Conservation (phyloP, 2,113 vertebrate species). For the Colaptes auratus region DNA sequence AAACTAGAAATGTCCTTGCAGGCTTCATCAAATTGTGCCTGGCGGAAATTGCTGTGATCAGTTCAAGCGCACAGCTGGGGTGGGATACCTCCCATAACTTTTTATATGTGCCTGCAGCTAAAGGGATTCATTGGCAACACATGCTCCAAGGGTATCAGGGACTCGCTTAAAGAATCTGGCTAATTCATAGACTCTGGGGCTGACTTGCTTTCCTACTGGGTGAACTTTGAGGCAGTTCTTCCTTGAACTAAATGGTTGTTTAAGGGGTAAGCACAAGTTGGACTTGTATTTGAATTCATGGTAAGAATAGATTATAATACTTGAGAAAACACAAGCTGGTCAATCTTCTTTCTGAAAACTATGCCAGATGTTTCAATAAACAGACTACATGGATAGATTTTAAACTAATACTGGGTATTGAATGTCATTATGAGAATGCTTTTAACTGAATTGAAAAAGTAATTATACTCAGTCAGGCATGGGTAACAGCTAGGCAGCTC, state of each 20-base stretch:
- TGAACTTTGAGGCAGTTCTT: background rate
- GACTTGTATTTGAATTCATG: background rate
- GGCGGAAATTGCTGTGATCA: background rate
- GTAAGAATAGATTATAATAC: background rate
- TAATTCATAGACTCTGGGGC: background rate
- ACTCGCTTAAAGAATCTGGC: background rate
- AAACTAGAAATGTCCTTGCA: background rate
- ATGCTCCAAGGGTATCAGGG: background rate
- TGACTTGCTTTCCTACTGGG: background rate
- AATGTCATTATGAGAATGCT: background rate
- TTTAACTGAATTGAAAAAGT: background rate
- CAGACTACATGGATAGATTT: background rate
- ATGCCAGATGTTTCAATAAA: background rate
- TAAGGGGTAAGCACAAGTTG: background rate
- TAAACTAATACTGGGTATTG: background rate
- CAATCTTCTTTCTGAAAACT: background rate
- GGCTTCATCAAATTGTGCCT: background rate
- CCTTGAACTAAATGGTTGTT: background rate
- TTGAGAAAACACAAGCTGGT: background rate
- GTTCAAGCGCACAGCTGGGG: background rate
- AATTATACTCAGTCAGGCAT: background rate
- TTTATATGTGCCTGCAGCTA: background rate
- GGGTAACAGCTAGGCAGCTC: background rate
- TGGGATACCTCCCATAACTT: background rate
- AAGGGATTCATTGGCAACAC: background rate